Percentiles rank a stretch among this genome's conserved stretches.
Evolutionary conservation across 2,113 vertebrate species (phyloP).

Genomic region (Istiophorus platypterus): DNA sequence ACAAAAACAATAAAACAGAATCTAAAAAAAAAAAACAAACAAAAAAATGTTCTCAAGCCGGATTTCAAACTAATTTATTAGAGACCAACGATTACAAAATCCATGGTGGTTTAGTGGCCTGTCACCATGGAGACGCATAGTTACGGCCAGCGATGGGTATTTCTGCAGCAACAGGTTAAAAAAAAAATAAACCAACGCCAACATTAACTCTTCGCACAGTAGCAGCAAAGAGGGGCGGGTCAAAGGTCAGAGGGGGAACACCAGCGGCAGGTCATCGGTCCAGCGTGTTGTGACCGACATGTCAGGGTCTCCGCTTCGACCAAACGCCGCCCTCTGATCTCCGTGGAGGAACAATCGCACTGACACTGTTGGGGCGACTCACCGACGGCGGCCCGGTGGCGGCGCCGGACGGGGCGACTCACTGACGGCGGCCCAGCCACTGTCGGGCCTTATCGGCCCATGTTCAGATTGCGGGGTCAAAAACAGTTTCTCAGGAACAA

Average conservation of each 20-base stretch:
- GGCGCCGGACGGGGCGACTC: too few species aligned
- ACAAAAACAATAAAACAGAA: neutral
- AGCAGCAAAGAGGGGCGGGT: slow-evolving; percentile 4
- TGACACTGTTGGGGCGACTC: slow-evolving; percentile 24
- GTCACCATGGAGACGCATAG: neutral
- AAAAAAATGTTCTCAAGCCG: neutral
- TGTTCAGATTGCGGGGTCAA: too few species aligned
- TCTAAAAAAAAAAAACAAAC: neutral
- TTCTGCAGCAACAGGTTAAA: neutral
- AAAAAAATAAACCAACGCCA: neutral
- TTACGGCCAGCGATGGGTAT: too few species aligned
- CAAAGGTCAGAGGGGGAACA: slow-evolving; percentile 33
- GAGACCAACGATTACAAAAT: too few species aligned
- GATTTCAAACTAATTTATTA: too few species aligned
- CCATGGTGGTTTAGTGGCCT: too few species aligned
- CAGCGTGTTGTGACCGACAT: neutral
- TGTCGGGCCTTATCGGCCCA: too few species aligned
- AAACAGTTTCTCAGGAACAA: too few species aligned
- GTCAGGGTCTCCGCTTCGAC: slow-evolving; percentile 29
- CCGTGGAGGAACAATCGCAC: neutral
- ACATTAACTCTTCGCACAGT: neutral
- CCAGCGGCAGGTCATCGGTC: slow-evolving; percentile 20
- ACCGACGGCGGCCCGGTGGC: too few species aligned
- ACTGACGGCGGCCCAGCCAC: too few species aligned
- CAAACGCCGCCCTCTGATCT: slow-evolving; percentile 38